These are phyloP conservation scores for Sigmodon hispidus DNA, from an alignment of 2,113 vertebrate species.

Conservation along the genomic window DNA sequence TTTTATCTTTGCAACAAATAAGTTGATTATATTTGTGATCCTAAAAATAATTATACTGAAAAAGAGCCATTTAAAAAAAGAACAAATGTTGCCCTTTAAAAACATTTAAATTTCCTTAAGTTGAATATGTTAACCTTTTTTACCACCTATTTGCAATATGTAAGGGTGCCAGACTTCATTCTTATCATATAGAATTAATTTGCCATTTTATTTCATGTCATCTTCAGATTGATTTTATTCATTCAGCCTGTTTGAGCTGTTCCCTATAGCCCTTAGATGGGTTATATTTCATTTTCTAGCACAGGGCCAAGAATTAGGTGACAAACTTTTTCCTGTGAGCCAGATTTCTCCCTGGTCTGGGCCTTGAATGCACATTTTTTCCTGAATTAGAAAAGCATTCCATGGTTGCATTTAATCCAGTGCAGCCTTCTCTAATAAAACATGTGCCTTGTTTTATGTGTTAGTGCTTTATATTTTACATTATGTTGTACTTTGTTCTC, in stretches of 20 bases:
- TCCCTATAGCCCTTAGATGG: fast-evolving
- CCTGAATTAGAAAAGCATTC: fast-evolving
- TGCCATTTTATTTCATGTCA: background rate
- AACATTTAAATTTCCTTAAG: background rate
- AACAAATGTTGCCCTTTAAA: background rate
- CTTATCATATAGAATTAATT: background rate
- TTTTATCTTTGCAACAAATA: background rate
- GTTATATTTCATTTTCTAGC: background rate
- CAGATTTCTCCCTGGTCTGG: fast-evolving
- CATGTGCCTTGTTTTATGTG: no score
- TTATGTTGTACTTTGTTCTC: no score
- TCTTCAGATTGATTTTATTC: no score
- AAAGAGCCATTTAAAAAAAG: background rate
- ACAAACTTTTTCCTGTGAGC: fast-evolving
- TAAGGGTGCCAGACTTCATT: fast-evolving
- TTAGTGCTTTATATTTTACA: background rate
- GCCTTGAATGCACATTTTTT: fast-evolving
- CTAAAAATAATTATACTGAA: background rate
- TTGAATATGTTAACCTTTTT: background rate
- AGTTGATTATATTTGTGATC: background rate
- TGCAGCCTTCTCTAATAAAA: background rate
- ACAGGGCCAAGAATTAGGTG: background rate
- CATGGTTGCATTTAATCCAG: no score
- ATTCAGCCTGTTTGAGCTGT: no score
- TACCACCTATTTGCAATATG: background rate